Percentiles rank a stretch among this genome's conserved stretches.
Evolutionary conservation across 2,888 invertebrate genomes (phyloP).

Genomic region (Nineta flava): DNA sequence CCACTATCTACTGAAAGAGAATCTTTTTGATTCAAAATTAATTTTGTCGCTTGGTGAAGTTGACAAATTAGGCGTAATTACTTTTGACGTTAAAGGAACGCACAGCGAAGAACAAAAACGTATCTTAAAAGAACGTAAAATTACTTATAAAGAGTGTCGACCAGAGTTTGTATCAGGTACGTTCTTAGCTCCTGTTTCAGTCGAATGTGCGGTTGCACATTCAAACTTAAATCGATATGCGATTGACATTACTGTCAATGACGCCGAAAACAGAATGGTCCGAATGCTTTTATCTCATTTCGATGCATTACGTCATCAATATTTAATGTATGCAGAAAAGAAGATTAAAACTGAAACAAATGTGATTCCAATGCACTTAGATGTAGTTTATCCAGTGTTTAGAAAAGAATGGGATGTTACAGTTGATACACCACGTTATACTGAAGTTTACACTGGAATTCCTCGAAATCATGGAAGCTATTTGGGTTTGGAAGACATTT

Average conservation of each 20-base stretch:
- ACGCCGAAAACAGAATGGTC: conserved; percentile 9
- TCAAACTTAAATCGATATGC: conserved; percentile 4
- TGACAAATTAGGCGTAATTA: neutral
- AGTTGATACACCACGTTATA: conserved; percentile 18
- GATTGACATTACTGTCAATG: conserved; percentile 13
- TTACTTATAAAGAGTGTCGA: conserved; percentile 1
- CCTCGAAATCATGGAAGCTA: no score
- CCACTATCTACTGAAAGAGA: no score
- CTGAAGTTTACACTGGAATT: conserved; percentile 13
- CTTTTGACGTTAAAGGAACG: neutral
- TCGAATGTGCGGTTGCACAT: neutral
- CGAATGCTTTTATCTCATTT: conserved; percentile 7
- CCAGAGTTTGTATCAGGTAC: neutral
- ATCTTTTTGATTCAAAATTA: no score
- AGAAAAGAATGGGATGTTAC: conserved; percentile 16
- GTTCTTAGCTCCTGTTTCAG: neutral
- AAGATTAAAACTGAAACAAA: conserved; percentile 10
- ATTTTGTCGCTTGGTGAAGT: neutral
- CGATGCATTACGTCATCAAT: neutral
- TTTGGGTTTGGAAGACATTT: no score
- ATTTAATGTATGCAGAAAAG: no score
- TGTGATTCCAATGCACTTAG: conserved; percentile 15
- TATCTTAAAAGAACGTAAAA: neutral
- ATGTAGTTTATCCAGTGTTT: conserved; percentile 16
- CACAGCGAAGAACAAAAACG: neutral